Percentiles rank a stretch among this genome's conserved stretches.
Conservation (phyloP, 2,113 vertebrate species). For the Sclerurus mexicanus region DNA sequence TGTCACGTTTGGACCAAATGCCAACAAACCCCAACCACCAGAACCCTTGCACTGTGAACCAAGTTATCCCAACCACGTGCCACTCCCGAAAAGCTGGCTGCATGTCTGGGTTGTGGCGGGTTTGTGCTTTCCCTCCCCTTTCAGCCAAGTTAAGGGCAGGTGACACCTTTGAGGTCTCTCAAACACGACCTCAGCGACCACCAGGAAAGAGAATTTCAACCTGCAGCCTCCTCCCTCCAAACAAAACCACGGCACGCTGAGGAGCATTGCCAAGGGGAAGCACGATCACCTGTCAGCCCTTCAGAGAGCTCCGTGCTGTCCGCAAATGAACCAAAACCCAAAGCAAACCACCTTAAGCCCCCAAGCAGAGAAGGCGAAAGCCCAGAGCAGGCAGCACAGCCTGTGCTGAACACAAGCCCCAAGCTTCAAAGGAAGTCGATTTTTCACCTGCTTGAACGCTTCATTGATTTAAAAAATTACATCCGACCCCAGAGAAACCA, state of each 20-base stretch:
- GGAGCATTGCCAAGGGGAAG: background rate
- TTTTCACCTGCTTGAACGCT: background rate
- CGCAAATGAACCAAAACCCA: background rate
- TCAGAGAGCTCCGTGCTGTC: background rate
- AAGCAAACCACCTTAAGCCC: background rate
- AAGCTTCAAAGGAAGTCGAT: background rate
- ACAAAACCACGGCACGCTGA: accelerated
- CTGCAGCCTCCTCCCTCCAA: background rate
- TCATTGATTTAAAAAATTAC: background rate
- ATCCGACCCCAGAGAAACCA: background rate
- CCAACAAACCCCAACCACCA: background rate
- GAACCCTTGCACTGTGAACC: background rate
- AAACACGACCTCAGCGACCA: background rate
- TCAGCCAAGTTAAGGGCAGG: background rate
- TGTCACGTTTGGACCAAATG: background rate
- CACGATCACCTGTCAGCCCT: background rate
- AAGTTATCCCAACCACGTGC: accelerated
- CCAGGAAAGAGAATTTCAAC: background rate
- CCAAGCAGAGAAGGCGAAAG: background rate
- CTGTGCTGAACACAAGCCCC: accelerated
- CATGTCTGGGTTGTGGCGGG: background rate
- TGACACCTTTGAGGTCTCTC: background rate
- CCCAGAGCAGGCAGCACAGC: background rate
- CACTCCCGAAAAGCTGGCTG: background rate
- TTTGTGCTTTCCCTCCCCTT: background rate